Evolutionary conservation across 2,888 invertebrate genomes (phyloP), one percentile per base, ranked within the genome.

Genomic region (Drosophila fulvimacula): DNA sequence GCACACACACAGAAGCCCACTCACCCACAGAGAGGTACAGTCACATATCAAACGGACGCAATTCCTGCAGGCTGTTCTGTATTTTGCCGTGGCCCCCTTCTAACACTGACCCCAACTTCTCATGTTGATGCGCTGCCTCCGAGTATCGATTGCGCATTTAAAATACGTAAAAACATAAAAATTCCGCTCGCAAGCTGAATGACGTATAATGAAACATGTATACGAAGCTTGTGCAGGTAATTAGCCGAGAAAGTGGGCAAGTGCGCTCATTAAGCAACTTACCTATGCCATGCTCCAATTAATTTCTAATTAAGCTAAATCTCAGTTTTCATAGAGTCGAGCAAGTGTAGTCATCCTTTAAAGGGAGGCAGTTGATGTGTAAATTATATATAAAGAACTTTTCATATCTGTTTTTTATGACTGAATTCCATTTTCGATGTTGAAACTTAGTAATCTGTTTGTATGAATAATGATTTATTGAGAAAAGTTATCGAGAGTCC

Each of bases 351-450:
- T 39, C 49, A 51, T 41, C 41, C 19, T 19, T 41, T 19, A 41
- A 44, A 41, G 51, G 55, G 39, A 42, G 36, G 24, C 30, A 30
- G 27, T 52, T 36, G 64, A 27, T 49, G 41, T 60, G 41, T 51
- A 60, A 39, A 46, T 63, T 55, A 53, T 10, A 30, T 15, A 49
- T 51, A 32, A 53, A 41, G 34, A 71, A 82, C 70, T 64, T 75
- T 88, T 89, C 90, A 90, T 90, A 90, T 89, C 85, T 74, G 66
- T 76, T 80, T 73, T 66, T 81, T 86, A 76, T 80, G 88, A 88
- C 90, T 90, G 90, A 83, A 78, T 76, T 80, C 41, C 19, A 42
- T 58, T 79, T 79, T 78, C 64, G 66, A 60, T 57, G 62, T 56
- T 57, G 48, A 38, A 70, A 34, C 65, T 74, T 67, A 70, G 24